Percentiles rank a stretch among this genome's conserved stretches.
Evolutionary conservation across 2,113 vertebrate genomes (phyloP).

Genomic region (Dolichotis patagonum): DNA sequence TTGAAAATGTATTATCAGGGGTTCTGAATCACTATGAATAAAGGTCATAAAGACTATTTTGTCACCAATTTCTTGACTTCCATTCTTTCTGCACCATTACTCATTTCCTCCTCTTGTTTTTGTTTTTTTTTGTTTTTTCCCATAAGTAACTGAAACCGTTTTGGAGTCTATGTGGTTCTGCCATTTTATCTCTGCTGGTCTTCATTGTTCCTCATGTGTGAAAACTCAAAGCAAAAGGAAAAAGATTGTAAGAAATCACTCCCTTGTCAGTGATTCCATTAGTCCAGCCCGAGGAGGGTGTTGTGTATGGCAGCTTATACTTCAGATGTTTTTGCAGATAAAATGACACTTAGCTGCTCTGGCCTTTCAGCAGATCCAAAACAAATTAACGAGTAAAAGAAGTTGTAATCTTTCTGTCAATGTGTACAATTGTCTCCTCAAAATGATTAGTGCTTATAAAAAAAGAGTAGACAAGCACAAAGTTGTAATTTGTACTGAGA

Average conservation of each 20-base stretch:
- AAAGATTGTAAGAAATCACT: conserved; percentile 52
- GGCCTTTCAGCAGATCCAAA: conserved; percentile 43
- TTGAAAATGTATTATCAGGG: neutral
- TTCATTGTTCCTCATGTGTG: conserved; percentile 62
- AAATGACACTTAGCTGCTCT: conserved; percentile 19
- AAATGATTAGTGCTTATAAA: conserved; percentile 25
- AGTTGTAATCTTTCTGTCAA: conserved; percentile 55
- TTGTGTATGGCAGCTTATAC: neutral
- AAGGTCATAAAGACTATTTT: neutral
- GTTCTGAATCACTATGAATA: neutral
- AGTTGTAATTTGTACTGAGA: conserved; percentile 52
- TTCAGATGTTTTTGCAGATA: conserved; percentile 72
- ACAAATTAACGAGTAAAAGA: conserved; percentile 56
- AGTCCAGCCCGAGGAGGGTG: neutral
- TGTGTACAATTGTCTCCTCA: conserved; percentile 42
- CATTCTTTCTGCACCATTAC: conserved; percentile 36
- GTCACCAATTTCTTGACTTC: neutral
- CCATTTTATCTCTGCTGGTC: conserved; percentile 31
- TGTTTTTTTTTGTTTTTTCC: neutral
- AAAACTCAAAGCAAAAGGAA: conserved; percentile 47
- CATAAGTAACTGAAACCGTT: neutral
- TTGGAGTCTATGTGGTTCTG: conserved; percentile 26
- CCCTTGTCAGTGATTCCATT: conserved; percentile 47
- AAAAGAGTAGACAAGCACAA: neutral
- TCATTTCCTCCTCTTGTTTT: conserved; percentile 72